Conservation (phyloP, 2,113 vertebrate species). For the Bombycilla garrulus region DNA sequence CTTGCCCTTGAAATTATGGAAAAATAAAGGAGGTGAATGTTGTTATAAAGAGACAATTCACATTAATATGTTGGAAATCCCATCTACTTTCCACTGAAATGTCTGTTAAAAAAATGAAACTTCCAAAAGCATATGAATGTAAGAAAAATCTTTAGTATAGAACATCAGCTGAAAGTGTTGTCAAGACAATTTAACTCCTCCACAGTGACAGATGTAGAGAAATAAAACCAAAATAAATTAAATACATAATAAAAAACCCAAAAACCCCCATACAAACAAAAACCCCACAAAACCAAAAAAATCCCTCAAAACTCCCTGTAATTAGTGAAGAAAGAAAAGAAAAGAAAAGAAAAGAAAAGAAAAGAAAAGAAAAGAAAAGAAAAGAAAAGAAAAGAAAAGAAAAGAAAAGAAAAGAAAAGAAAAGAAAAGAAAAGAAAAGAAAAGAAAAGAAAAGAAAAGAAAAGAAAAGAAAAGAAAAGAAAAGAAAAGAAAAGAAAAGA, state of each 20-base stretch:
- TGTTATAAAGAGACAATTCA: background rate
- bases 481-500: background rate
- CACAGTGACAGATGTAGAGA: background rate
- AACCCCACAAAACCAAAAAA: too few relatives aligned
- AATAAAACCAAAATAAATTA: too few relatives aligned
- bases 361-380: too few relatives aligned
- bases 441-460: background rate
- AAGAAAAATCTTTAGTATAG: background rate
- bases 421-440: background rate
- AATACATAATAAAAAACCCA: too few relatives aligned
- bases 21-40: background rate
- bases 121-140: background rate
- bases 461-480: background rate
- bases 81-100: background rate
- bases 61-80: background rate
- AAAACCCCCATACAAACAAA: rapidly evolving
- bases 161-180: background rate
- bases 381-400: too few relatives aligned
- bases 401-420: background rate
- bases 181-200: background rate
- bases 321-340: too few relatives aligned
- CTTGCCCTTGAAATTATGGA: background rate
- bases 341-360: too few relatives aligned
- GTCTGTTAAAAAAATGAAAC: background rate
- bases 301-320: too few relatives aligned